phyloP scores from a whole-genome alignment of 2,888 invertebrate genomes.

The Diplazon laetatorius region DNA sequence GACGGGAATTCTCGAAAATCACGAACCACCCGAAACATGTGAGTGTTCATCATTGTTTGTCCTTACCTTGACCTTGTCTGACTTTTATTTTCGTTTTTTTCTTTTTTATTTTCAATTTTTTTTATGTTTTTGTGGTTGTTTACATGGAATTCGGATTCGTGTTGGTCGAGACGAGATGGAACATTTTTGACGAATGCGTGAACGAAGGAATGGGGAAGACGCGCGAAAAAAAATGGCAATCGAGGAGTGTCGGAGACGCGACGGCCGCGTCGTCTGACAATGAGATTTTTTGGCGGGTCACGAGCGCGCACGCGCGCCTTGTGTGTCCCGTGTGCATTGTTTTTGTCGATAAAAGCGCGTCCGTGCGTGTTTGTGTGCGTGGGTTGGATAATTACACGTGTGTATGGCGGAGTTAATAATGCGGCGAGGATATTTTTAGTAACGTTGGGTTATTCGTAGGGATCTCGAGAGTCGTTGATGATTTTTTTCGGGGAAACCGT shows the following conservation, averaged over 20 bases:
- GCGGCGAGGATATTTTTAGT: too few species aligned
- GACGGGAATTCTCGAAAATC: conserved; percentile 71
- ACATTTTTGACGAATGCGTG: not conserved
- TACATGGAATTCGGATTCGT: too few species aligned
- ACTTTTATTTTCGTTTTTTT: not conserved
- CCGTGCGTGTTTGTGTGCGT: conserved; percentile 49
- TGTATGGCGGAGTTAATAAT: too few species aligned
- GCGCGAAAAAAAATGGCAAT: not conserved
- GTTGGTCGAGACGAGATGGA: not conserved
- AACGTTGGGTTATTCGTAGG: too few species aligned
- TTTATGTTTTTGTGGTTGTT: too few species aligned
- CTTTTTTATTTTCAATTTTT: too few species aligned
- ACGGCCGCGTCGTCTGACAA: too few species aligned
- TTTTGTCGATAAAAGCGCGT: conserved; percentile 62
- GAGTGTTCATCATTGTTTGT: conserved; percentile 58
- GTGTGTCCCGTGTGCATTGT: conserved; percentile 39
- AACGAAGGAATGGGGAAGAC: not conserved
- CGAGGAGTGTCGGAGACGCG: not conserved
- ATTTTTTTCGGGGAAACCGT: too few species aligned
- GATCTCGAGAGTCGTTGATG: too few species aligned
- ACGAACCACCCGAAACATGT: conserved; percentile 70
- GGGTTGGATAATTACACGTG: conserved; percentile 5
- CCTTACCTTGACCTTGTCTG: not conserved
- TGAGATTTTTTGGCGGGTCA: conserved; percentile 65
- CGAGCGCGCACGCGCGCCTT: conserved; percentile 60